A percentile compares a stretch with the other conserved stretches of the same genome.
Conservation (phyloP, 2,888 invertebrate species). For the Deilephila porcellus region DNA sequence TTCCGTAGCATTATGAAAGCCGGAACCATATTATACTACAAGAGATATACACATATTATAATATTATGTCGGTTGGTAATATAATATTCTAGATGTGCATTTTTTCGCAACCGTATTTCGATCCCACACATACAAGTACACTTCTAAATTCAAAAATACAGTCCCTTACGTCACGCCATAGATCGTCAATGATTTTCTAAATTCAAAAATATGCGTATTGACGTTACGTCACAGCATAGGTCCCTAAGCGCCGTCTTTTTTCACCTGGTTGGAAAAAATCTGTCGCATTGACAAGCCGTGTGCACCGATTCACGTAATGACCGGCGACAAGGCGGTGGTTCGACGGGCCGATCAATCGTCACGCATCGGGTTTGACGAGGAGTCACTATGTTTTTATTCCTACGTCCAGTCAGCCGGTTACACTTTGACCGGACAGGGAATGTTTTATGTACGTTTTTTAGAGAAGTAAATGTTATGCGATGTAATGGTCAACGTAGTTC, state of each 20-base stretch:
- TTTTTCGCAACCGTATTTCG: too few relatives aligned
- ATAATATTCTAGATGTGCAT: too few relatives aligned
- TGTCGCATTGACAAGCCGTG: constrained; percentile 47
- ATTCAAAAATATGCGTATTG: neutral
- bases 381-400: constrained; percentile 53
- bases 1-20: too few relatives aligned
- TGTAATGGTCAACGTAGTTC: too few relatives aligned
- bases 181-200: neutral
- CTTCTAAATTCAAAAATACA: too few relatives aligned
- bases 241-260: constrained; percentile 9
- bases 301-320: constrained; percentile 49
- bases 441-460: neutral
- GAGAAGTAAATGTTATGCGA: too few relatives aligned
- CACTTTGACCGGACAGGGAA: constrained; percentile 23
- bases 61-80: too few relatives aligned
- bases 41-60: too few relatives aligned
- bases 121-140: too few relatives aligned
- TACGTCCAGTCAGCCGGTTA: constrained; percentile 38
- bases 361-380: constrained; percentile 51
- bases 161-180: too few relatives aligned
- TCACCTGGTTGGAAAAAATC: constrained; percentile 35
- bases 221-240: constrained; percentile 39
- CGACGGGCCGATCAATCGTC: constrained; percentile 40
- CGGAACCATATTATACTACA: too few relatives aligned
- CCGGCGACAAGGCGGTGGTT: constrained; percentile 43